Evolutionary conservation across 2,113 vertebrate species (phyloP).

Genomic region (Sinocyclocheilus rhinocerous): DNA sequence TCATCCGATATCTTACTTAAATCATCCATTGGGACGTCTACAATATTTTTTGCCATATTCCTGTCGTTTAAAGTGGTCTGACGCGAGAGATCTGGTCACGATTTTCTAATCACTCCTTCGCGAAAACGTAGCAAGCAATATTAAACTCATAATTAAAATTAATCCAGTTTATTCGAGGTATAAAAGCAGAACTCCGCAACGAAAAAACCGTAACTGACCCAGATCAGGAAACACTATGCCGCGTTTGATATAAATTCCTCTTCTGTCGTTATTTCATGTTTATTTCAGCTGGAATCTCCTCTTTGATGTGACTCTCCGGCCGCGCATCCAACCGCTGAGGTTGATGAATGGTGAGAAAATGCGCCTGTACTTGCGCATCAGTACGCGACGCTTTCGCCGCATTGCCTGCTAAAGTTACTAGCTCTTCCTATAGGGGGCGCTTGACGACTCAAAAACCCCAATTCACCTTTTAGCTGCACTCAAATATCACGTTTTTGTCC

Average conservation of each 20-base stretch:
- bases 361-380: conserved; percentile 24
- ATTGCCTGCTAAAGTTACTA: not conserved
- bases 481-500: not conserved
- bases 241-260: not conserved
- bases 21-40: conserved; percentile 80
- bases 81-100: not conserved
- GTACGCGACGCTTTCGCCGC: not conserved
- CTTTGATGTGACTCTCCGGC: not conserved
- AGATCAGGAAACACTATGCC: not conserved
- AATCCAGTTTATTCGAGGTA: conserved; percentile 19
- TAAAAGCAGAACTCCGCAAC: not conserved
- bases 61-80: not conserved
- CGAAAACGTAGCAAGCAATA: conserved; percentile 25
- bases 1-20: conserved; percentile 83
- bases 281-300: not conserved
- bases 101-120: conserved; percentile 37
- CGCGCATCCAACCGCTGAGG: conserved; percentile 6
- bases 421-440: not conserved
- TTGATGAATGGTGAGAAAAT: conserved; percentile 33
- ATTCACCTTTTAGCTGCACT: not conserved
- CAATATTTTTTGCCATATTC: conserved; percentile 81
- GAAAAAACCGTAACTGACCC: not conserved
- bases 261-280: not conserved
- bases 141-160: conserved; percentile 50
- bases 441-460: not conserved